Conservation (phyloP, 2,797 vertebrate species). For the Steatocranus sp. region DNA sequence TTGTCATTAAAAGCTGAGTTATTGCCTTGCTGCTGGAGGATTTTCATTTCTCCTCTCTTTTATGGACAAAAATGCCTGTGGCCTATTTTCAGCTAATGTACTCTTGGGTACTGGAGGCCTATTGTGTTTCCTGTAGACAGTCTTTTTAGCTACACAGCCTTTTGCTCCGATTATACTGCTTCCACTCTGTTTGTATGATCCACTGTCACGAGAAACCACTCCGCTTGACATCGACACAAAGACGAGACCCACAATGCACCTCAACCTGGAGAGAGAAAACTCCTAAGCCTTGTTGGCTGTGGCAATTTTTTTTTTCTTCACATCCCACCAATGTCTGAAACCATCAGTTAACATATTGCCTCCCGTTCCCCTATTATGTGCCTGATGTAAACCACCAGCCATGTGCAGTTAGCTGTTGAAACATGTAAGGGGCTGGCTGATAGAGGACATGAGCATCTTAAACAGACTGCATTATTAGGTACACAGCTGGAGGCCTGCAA, state of each 20-base stretch:
- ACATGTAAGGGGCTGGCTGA: slow-evolving; percentile 55
- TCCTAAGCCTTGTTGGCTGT: slow-evolving; percentile 22
- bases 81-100: slow-evolving; percentile 66
- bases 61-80: slow-evolving; percentile 62
- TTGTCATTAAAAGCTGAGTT: slow-evolving; percentile 57
- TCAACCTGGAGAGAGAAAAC: slow-evolving; percentile 44
- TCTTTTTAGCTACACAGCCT: slow-evolving; percentile 61
- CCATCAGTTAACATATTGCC: slow-evolving; percentile 50
- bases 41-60: slow-evolving; percentile 58
- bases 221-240: slow-evolving; percentile 42
- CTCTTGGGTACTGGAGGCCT: slow-evolving; percentile 47
- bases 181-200: slow-evolving; percentile 44
- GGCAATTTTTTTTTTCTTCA: slow-evolving; percentile 13
- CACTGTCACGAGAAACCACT: slow-evolving; percentile 46
- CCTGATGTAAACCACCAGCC: slow-evolving; percentile 47
- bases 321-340: slow-evolving; percentile 34
- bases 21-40: slow-evolving; percentile 55
- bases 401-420: slow-evolving; percentile 52
- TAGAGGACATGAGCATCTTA: slow-evolving; percentile 57
- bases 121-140: slow-evolving; percentile 60
- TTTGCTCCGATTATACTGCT: slow-evolving; percentile 48
- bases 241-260: slow-evolving; percentile 36
- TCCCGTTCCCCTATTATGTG: slow-evolving; percentile 35
- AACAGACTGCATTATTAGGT: slow-evolving; percentile 66
- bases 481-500: slow-evolving; percentile 64